A percentile compares a stretch with the other conserved stretches of the same genome.
phyloP scores from a whole-genome alignment of 2,797 vertebrate species.

The Crax fasciolata region DNA sequence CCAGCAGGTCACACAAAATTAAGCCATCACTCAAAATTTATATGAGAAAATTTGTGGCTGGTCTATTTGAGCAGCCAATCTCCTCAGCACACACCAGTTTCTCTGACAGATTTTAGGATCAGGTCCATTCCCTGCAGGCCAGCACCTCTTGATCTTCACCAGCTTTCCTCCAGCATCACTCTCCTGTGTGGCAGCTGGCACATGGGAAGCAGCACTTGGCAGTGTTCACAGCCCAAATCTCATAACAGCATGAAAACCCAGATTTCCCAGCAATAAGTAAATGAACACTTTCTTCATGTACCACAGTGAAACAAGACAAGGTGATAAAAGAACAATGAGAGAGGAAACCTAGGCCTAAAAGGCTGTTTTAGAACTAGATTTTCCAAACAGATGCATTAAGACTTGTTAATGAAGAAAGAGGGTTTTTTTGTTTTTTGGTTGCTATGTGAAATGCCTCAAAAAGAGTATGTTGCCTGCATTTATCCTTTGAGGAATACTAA shows the following conservation, averaged over 20 bases:
- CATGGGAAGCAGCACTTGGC: neutral
- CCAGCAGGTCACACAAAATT: neutral
- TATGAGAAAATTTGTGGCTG: neutral
- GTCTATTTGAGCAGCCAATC: neutral
- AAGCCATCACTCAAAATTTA: neutral
- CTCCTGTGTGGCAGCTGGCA: neutral
- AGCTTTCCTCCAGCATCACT: neutral
- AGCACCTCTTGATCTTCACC: neutral
- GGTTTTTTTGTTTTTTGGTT: neutral
- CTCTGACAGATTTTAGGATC: neutral
- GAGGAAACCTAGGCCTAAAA: neutral
- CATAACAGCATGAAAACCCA: neutral
- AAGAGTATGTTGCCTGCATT: neutral
- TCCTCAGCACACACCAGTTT: neutral
- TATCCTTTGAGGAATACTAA: neutral
- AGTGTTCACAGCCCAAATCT: neutral
- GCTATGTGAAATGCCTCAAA: neutral
- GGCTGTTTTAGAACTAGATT: neutral
- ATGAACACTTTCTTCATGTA: neutral
- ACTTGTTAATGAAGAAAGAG: neutral
- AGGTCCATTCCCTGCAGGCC: neutral
- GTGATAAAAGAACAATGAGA: neutral
- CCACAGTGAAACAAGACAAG: neutral
- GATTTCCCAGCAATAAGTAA: neutral
- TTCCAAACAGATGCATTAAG: neutral